These are phyloP conservation scores for Rhinoderma darwinii DNA, from an alignment of 2,113 vertebrate species.

Conservation along the genomic window DNA sequence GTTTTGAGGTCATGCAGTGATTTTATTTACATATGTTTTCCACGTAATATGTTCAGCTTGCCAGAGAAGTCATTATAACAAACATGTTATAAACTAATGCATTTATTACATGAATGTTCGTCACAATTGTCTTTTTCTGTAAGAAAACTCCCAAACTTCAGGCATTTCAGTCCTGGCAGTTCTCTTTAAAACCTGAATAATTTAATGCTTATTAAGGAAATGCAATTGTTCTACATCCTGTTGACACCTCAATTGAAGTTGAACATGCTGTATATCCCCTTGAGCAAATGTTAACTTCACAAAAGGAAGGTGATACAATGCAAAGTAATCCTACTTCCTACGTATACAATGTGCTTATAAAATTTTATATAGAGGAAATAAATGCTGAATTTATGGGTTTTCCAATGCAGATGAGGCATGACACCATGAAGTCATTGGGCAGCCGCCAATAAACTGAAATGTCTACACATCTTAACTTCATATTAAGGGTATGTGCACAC, in stretches of 20 bases:
- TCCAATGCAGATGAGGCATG: neutral
- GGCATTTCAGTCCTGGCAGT: neutral
- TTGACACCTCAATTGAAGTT: neutral
- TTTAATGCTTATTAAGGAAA: neutral
- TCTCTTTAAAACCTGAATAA: neutral
- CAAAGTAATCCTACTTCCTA: neutral
- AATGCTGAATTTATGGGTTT: neutral
- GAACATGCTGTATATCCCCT: neutral
- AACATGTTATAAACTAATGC: conserved; percentile 1
- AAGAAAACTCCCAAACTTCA: neutral
- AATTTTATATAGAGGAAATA: neutral
- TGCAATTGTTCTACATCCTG: conserved; percentile 2
- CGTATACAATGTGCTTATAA: neutral
- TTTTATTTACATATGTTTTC: neutral
- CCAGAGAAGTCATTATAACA: neutral
- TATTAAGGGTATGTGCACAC: too few relatives aligned
- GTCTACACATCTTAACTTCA: neutral
- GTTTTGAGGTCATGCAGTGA: neutral
- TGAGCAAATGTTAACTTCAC: neutral
- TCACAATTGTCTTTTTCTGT: neutral
- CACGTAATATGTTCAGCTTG: neutral
- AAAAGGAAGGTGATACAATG: too few relatives aligned
- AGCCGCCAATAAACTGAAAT: neutral
- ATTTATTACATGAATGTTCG: neutral
- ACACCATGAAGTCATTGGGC: neutral